Base-by-base conservation (phyloP, 2,888 invertebrate genomes). In the Aphodius sticticus region DNA sequence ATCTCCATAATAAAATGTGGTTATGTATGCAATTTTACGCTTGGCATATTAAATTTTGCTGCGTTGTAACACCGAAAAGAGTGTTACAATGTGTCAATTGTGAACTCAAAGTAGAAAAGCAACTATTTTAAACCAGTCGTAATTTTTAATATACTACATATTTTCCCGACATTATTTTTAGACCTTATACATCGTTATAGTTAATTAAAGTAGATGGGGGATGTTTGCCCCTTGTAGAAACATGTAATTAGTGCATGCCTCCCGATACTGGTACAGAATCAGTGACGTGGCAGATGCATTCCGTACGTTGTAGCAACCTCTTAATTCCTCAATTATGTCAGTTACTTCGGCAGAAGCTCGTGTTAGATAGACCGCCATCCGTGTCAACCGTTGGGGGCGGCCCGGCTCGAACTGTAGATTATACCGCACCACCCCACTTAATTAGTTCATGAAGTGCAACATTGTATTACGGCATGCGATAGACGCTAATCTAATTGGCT, bases 401-500 rank as follows among this genome's bases (percentile, higher is more conserved):
- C 12, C 12, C 53, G 53, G 7, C 9, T 53, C 53, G 53, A 1
- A 53, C 53, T 12, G 53, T 53, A 53, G 53, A 53, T 53, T 53
- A 53, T 53, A 53, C 53, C 53, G 12, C 53, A 7, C 53, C 53
- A 7, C 53, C 53, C 53, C 12, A 53, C 53, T 53, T 53, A 53
- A 53, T 53, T 53, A 53, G 53, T 53, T 53, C 53, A 53, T 71
- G 71, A 71, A 16, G 16, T 71, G 35, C 71, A 71, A 15, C 35
- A 35, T 71, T 71, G 35, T 16, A 71, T 71, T 71, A 71, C 71
- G 35, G 16, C 9, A 35, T 26, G 71, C 16, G 15, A 71, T 71
- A 71, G 71, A 26, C 35, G 71, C 71, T 71, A 71, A 71, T 71
- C 71, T 71, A 71, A 35, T 71, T 71, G 71, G 16, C 15, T 71